Conservation (phyloP, 2,113 vertebrate species). For the Gymnogyps californianus region DNA sequence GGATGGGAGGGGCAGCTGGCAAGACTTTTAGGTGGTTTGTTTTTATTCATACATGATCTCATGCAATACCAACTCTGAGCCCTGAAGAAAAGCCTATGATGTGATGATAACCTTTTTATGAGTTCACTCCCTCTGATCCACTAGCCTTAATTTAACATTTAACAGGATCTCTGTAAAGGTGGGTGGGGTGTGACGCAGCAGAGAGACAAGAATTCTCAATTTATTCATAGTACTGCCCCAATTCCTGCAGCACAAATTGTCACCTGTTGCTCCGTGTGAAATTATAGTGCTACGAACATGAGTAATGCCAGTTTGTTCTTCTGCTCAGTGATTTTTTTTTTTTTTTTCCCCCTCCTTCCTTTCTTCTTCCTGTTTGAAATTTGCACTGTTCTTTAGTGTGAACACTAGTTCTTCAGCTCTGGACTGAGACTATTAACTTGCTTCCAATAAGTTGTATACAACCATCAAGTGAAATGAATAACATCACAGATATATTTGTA, state of each 20-base stretch:
- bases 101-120: neutral
- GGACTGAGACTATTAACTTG: neutral
- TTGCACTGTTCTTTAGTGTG: neutral
- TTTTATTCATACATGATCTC: neutral
- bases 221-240: neutral
- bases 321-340: neutral
- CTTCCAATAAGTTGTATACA: neutral
- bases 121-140: neutral
- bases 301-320: neutral
- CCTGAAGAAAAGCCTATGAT: neutral
- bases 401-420: neutral
- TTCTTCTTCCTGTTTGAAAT: neutral
- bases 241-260: neutral
- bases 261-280: neutral
- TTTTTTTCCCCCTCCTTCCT: accelerated
- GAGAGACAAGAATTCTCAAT: neutral
- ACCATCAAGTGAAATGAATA: neutral
- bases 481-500: neutral
- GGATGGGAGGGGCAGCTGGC: neutral
- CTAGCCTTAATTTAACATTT: neutral
- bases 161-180: neutral
- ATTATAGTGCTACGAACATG: neutral
- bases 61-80: neutral
- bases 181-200: neutral
- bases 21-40: neutral